Conservation (phyloP, 2,113 vertebrate genomes). For the Gymnogyps californianus region DNA sequence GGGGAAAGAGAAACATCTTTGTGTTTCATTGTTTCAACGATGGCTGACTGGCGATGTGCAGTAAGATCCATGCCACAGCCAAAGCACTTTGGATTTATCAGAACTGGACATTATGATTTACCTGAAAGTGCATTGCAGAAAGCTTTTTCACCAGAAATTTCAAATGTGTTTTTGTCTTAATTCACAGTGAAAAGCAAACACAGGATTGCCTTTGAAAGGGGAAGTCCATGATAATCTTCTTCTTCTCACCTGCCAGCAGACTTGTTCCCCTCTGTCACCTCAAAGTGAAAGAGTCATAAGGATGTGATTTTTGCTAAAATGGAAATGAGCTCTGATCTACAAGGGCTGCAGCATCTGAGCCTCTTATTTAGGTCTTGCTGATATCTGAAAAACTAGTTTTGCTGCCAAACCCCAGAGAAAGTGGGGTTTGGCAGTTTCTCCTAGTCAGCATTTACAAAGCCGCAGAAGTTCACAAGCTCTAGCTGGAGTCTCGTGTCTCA, state of each 20-base stretch:
- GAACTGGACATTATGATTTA: not conserved
- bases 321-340: not conserved
- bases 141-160: not conserved
- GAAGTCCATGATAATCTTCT: not conserved
- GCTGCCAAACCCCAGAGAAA: not conserved
- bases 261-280: not conserved
- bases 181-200: not conserved
- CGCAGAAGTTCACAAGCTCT: not conserved
- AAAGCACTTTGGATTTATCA: not conserved
- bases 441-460: not conserved
- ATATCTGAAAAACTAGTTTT: not conserved
- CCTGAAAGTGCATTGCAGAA: not conserved
- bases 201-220: not conserved
- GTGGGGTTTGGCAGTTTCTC: not conserved
- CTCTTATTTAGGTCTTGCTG: not conserved
- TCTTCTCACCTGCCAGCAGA: not conserved
- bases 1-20: not conserved
- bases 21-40: not conserved
- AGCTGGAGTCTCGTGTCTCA: not conserved
- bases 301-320: not conserved
- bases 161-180: not conserved
- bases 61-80: not conserved
- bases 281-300: not conserved
- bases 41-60: not conserved
- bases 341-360: not conserved